Conservation (phyloP, 2,888 invertebrate genomes). For the Andrena fulva region DNA sequence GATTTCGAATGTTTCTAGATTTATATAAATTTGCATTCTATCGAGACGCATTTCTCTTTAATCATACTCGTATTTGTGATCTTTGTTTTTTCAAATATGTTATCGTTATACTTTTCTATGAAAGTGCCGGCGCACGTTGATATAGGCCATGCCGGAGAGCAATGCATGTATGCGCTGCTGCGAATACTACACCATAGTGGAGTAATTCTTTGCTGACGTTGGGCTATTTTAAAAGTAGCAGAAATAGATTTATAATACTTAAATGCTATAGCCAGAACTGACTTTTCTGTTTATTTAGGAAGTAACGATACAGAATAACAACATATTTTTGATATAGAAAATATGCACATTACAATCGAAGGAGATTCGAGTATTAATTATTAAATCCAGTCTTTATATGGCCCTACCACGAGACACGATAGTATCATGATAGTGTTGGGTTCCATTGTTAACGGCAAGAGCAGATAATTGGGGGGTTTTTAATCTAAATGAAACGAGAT, state of each 20-base stretch:
- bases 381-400: slow-evolving; percentile 64
- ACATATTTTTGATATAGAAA: slow-evolving; percentile 81
- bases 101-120: slow-evolving; percentile 24
- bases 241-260: slow-evolving; percentile 70
- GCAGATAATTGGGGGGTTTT: slow-evolving; percentile 33
- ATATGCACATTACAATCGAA: slow-evolving; percentile 71
- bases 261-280: slow-evolving; percentile 74
- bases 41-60: slow-evolving; percentile 47
- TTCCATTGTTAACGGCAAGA: slow-evolving; percentile 31
- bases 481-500: slow-evolving; percentile 26
- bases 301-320: slow-evolving; percentile 74
- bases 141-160: slow-evolving; percentile 12
- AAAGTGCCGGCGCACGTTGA: slow-evolving; percentile 4
- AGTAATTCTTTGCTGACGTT: slow-evolving; percentile 76
- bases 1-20: slow-evolving; percentile 59
- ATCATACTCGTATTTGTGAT: slow-evolving; percentile 29
- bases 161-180: slow-evolving; percentile 34
- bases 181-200: slow-evolving; percentile 50
- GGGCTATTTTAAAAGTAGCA: slow-evolving; percentile 72
- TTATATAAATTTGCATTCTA: slow-evolving; percentile 45
- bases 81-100: slow-evolving; percentile 8
- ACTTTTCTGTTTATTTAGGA: slow-evolving; percentile 73
- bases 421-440: slow-evolving; percentile 49
- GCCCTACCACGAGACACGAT: slow-evolving; percentile 53
- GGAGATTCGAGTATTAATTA: slow-evolving; percentile 61